Evolutionary conservation across 2,888 invertebrate species (phyloP).

Genomic region (Calameuta pallipes): DNA sequence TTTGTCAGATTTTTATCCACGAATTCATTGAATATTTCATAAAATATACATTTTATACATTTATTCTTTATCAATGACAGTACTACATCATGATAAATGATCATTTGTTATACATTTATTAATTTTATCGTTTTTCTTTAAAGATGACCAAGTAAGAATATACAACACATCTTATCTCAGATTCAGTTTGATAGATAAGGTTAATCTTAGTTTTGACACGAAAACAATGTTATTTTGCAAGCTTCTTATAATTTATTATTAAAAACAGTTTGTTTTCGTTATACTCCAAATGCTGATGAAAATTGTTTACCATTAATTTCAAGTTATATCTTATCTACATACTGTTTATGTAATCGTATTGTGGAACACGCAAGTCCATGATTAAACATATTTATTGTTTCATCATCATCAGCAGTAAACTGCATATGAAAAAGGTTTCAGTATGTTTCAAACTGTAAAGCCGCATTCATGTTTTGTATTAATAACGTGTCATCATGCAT

Average conservation of each 20-base stretch:
- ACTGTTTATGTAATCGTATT: background rate
- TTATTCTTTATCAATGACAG: no score
- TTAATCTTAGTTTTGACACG: background rate
- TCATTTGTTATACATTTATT: no score
- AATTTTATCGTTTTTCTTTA: no score
- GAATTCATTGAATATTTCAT: no score
- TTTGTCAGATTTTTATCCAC: background rate
- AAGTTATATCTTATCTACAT: background rate
- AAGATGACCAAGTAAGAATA: background rate
- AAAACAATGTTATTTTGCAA: background rate
- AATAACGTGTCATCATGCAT: constrained; percentile 27
- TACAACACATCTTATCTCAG: background rate
- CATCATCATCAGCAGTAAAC: background rate
- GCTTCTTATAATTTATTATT: background rate
- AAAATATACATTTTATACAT: no score
- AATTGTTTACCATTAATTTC: background rate
- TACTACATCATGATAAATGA: no score
- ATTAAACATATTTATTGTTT: background rate
- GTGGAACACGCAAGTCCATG: background rate
- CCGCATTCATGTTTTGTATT: background rate
- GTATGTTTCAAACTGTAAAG: background rate
- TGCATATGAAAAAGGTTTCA: background rate
- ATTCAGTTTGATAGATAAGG: background rate
- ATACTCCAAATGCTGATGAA: background rate
- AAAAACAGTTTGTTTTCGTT: background rate